A percentile compares a stretch with the other conserved stretches of the same genome.
Conservation (phyloP, 2,888 invertebrate genomes). For the Penaeus monodon region DNA sequence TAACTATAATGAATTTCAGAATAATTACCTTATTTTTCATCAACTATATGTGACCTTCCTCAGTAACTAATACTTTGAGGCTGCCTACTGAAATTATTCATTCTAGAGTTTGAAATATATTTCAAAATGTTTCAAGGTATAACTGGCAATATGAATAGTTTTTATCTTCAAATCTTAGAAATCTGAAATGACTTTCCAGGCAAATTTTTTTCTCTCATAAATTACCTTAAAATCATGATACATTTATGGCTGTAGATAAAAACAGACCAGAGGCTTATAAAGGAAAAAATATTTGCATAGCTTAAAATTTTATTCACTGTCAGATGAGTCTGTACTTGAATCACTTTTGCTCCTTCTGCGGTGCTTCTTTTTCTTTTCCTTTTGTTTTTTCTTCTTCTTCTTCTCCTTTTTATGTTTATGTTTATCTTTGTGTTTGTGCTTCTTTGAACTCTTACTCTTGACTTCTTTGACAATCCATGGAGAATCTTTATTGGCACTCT, state of each 20-base stretch:
- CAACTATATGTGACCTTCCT: no score
- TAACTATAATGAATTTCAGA: no score
- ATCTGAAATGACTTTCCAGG: no score
- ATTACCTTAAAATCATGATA: no score
- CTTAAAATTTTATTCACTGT: constrained; percentile 8
- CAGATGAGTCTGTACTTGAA: constrained; percentile 27
- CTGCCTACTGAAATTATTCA: no score
- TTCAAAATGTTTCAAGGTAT: no score
- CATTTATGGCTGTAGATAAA: neutral
- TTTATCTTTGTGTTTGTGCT: constrained; percentile 68
- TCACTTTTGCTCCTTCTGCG: constrained; percentile 3
- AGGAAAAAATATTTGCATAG: neutral
- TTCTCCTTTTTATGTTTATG: constrained; percentile 68
- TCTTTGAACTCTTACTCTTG: constrained; percentile 70
- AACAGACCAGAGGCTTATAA: neutral
- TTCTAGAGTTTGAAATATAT: no score
- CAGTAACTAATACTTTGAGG: no score
- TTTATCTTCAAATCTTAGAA: no score
- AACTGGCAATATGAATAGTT: no score
- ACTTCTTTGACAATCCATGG: constrained; percentile 45
- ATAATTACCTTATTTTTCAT: no score
- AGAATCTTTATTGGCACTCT: neutral
- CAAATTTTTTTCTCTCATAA: no score
- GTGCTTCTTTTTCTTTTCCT: constrained; percentile 58
- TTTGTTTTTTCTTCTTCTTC: constrained; percentile 66